A percentile compares a stretch with the other conserved stretches of the same genome.
These are phyloP conservation scores for Sylvicapra grimmia DNA, from an alignment of 2,113 vertebrate species.

Conservation along the genomic window DNA sequence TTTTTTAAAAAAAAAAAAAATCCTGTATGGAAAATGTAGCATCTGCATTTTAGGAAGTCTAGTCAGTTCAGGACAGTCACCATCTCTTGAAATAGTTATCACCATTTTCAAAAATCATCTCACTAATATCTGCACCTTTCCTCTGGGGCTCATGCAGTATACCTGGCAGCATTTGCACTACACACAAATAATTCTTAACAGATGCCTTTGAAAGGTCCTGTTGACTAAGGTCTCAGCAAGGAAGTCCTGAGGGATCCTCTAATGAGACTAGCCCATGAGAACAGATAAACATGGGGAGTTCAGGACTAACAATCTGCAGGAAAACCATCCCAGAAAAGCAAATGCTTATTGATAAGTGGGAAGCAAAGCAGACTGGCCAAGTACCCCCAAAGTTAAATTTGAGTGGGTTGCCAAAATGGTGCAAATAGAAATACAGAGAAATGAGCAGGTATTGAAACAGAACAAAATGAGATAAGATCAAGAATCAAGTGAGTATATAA, in stretches of 20 bases:
- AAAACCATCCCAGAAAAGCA: not conserved
- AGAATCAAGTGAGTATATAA: not conserved
- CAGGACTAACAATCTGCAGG: not conserved
- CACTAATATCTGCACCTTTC: not conserved
- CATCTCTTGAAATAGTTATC: not conserved
- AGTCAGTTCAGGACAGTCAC: not conserved
- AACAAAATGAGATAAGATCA: not conserved
- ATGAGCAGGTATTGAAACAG: not conserved
- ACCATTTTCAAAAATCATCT: not conserved
- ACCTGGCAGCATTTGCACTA: not conserved
- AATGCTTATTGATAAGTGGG: not conserved
- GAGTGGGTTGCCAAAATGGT: not conserved
- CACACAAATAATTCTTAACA: not conserved
- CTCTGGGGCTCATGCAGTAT: not conserved
- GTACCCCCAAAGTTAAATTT: not conserved
- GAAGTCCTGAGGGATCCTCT: not conserved
- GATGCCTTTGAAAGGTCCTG: not conserved
- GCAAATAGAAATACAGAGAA: not conserved
- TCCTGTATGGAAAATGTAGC: not conserved
- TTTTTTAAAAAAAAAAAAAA: not conserved
- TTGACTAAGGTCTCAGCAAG: not conserved
- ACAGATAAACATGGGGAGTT: not conserved
- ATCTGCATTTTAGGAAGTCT: not conserved
- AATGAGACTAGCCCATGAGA: not conserved
- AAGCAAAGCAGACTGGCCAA: not conserved